A percentile compares a stretch with the other conserved stretches of the same genome.
Conservation (phyloP, 2,797 vertebrate species). For the Syndactyla subalaris region DNA sequence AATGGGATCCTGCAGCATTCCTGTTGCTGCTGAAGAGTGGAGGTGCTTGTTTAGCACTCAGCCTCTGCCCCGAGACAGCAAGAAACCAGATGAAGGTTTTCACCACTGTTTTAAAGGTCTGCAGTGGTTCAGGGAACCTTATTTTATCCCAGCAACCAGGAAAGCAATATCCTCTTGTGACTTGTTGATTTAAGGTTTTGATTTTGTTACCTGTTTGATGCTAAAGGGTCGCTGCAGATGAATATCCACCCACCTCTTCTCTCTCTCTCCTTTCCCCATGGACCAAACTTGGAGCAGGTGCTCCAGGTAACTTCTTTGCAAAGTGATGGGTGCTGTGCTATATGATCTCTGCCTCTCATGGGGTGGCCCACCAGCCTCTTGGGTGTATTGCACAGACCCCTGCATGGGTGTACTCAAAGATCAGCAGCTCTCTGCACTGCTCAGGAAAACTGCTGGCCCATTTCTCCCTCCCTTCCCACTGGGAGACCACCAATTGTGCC, state of each 20-base stretch:
- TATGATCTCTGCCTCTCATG: not conserved
- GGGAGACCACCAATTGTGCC: not conserved
- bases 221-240: not conserved
- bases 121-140: not conserved
- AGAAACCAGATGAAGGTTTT: not conserved
- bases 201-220: not conserved
- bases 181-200: not conserved
- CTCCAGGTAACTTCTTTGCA: not conserved
- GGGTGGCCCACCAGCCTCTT: not conserved
- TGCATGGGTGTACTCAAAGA: not conserved
- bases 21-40: not conserved
- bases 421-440: not conserved
- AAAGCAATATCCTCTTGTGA: not conserved
- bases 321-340: not conserved
- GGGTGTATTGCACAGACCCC: not conserved
- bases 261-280: not conserved
- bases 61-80: not conserved
- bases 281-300: not conserved
- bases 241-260: not conserved
- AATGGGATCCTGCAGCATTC: not conserved
- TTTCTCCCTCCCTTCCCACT: not conserved
- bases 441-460: not conserved
- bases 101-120: not conserved
- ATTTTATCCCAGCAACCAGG: not conserved
- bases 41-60: not conserved